Evolutionary conservation across 2,888 invertebrate genomes (phyloP), one percentile per base, ranked within the genome.

Genomic region (Drosophila bunnanda): DNA sequence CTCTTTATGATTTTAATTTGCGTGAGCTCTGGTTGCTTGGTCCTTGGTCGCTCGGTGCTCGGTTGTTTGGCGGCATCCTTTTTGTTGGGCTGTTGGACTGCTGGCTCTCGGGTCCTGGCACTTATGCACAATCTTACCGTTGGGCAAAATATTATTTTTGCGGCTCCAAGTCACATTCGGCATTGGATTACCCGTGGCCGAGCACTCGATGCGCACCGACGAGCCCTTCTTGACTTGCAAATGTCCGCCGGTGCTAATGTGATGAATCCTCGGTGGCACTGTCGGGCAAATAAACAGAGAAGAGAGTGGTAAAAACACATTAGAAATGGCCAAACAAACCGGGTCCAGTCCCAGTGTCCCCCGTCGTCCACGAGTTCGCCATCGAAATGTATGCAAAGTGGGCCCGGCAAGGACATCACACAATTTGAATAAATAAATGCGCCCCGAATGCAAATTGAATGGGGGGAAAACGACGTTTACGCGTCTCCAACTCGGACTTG

Each of bases 81-180:
- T 41, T 41, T 60, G 59, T 20, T 43, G 25, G 58, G 48, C n/a
- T 46, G 32, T 32, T 12, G 12, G 58, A 48, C 25, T 46, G 54
- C 25, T 38, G 32, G 28, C 57, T 36, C 38, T 44, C 52, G 60
- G 34, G 52, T 48, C 46, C 34, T 34, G 10, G 77, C 79, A 76
- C 76, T 87, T 87, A 81, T 85, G 83, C 85, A 61, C 77, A 88
- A 88, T 90, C 92, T 91, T 91, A 92, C 92, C 92, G 84, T 91
- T 92, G 90, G 92, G 92, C 79, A 92, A 88, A 90, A 92, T 91
- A 90, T 92, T 92, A 88, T 92, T 92, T 85, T 92, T 92, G 84
- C 92, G 91, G 93, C 95, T 94, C 97, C 97, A 97, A 66, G 95
- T 94, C 89, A 97, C 95, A 91, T 95, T 94, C 56, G 97, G 96